Evolutionary conservation across 2,113 vertebrate genomes (phyloP), one percentile per base, ranked within the genome.

Genomic region (Notothenia rossii): DNA sequence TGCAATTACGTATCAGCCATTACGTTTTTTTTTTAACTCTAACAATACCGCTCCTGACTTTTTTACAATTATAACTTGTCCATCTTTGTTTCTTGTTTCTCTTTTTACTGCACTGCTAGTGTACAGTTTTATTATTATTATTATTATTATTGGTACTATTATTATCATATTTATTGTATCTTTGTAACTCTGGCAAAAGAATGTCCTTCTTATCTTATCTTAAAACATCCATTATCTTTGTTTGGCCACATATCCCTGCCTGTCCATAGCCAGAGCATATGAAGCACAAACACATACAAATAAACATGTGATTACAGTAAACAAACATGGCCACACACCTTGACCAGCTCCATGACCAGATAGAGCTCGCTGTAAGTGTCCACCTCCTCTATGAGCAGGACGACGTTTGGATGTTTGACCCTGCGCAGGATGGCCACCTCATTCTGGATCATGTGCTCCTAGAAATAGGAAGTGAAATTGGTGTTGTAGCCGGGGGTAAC

Each of bases 381-480:
- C 96, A 99, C 95, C 88, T 99, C 98, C 82, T 99, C 98, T 3
- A 99, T 99, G 74, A 99, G 95, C 84, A 99, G 96, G 43, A 99
- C 98, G 2, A 99, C 96, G 76, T 99, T 99, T 74, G 98, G 98
- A 79, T 99, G 98, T 83, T 99, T 99, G 85, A 99, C 98, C 88
- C 96, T 93, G 81, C 98, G 96, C 75, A 99, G 94, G 89, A 99
- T 99, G 77, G 98, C 97, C 62, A 99, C 98, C 79, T 99, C 98
- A 0, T 99, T 99, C 92, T 99, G 98, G 81, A 99, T 98, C 98
- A 99, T 99, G 85, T 99, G 98, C 33, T 99, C 98, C 98, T 99
- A 5, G 88, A 73, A 86, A 18, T 72, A 55, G 56, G 79, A n/a
- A 90, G 1, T 15, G 1, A 14, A 51, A 73, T 13, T 1, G 7